Base-by-base conservation (phyloP, 2,113 vertebrate genomes). In the Apeltes quadracus region DNA sequence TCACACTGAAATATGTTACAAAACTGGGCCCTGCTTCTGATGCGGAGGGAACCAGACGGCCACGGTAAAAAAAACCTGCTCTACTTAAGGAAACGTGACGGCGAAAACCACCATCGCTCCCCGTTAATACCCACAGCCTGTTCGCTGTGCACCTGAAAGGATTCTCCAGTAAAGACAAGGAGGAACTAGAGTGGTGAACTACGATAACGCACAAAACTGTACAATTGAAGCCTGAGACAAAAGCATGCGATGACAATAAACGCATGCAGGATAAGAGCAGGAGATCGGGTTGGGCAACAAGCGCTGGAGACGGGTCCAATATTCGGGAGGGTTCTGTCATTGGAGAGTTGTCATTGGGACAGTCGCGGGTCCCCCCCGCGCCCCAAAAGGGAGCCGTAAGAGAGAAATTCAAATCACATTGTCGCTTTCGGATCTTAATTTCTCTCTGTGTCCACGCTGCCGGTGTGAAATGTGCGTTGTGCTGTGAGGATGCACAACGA, bases 161-260 rank as follows among this genome's bases (percentile, higher is more conserved):
- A 56, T 72, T 39, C 61, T 85, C 76, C 78, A 79, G 78, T 85
- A 72, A 53, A 80, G 70, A 79, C 56, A 13, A 61, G 66, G 61
- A 62, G 36, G 43, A 81, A 84, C 57, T 80, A 62, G 27, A 63
- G 62, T 66, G 62, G 58, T 70, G 74, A 62, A 74, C 73, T 77
- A 85, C 23, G 15, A 23, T 67, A 34, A 72, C 67, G 83, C 73
- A 84, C 55, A 0, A 72, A 83, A 74, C 79, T 80, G 76, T 83
- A 82, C 82, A 83, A 68, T 62, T 63, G 57, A 83, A 87, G 91
- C 91, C 90, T 92, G 91, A 90, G 88, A 89, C 84, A 13, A 62
- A n/a, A 78, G 91, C 91, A 91, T 89, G 91, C 88, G 38, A 25
- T 61, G 78, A 74, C 74, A 72, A 79, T 58, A 84, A 63, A 79